Evolutionary conservation across 2,797 vertebrate genomes (phyloP).

Genomic region (Psittacula echo): DNA sequence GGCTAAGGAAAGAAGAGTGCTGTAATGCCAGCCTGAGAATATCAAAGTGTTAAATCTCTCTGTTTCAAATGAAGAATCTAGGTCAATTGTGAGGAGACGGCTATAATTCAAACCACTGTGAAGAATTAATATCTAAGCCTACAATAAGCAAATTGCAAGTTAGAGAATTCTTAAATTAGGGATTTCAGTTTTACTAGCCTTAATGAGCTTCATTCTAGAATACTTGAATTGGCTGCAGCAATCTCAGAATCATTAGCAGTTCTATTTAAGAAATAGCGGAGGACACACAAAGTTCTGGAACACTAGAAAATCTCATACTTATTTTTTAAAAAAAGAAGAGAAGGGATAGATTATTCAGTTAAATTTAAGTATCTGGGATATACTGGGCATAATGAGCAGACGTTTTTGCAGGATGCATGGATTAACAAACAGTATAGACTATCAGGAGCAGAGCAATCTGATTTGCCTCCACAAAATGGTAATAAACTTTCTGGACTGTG

Average conservation of each 20-base stretch:
- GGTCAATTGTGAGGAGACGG: neutral
- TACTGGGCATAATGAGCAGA: neutral
- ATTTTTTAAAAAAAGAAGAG: neutral
- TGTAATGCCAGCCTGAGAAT: neutral
- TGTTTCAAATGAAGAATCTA: neutral
- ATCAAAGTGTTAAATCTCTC: neutral
- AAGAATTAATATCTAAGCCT: neutral
- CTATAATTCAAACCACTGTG: neutral
- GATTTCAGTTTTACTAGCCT: neutral
- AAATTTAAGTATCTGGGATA: neutral
- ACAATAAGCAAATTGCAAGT: neutral
- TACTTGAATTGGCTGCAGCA: neutral
- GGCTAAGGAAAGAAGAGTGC: neutral
- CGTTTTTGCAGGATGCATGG: neutral
- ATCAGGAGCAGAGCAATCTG: neutral
- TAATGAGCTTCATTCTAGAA: neutral
- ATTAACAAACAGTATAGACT: neutral
- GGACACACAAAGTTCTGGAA: neutral
- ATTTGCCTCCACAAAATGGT: neutral
- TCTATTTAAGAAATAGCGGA: neutral
- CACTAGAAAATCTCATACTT: neutral
- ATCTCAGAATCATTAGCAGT: neutral
- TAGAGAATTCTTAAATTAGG: neutral
- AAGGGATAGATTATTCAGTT: neutral
- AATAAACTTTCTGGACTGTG: neutral